Conservation (phyloP, 2,797 vertebrate genomes). For the Notamacropus eugenii region DNA sequence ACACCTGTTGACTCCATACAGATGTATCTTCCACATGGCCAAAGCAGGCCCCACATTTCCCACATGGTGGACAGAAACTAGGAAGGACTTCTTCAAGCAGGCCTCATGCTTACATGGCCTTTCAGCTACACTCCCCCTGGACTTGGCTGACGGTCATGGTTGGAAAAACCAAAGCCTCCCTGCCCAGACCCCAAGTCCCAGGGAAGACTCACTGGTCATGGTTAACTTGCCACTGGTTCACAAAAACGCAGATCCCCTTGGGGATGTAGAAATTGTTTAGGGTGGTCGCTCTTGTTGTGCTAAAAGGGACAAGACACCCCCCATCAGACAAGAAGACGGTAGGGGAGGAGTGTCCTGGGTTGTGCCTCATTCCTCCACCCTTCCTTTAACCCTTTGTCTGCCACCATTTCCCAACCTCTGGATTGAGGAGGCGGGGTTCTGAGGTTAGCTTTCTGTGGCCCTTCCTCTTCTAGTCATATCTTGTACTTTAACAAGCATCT, state of each 20-base stretch:
- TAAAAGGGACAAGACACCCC: slow-evolving; percentile 77
- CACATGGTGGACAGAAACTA: not conserved
- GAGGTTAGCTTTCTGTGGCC: not conserved
- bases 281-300: slow-evolving; percentile 89
- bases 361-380: not conserved
- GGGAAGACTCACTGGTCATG: slow-evolving; percentile 90
- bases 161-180: not conserved
- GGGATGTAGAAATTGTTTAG: slow-evolving; percentile 93
- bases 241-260: slow-evolving; percentile 90
- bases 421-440: not conserved
- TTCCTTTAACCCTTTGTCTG: not conserved
- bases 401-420: not conserved
- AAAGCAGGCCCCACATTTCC: not conserved
- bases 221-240: slow-evolving; percentile 97
- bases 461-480: not conserved
- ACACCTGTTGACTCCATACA: not conserved
- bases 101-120: not conserved
- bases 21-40: not conserved
- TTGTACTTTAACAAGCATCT: not conserved
- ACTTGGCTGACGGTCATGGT: not conserved
- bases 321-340: not conserved
- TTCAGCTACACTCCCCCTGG: not conserved
- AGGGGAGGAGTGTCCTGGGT: not conserved
- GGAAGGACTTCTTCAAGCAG: not conserved
- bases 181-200: not conserved